Evolutionary conservation across 2,113 vertebrate genomes (phyloP).

Genomic region (Chiloscyllium plagiosum): DNA sequence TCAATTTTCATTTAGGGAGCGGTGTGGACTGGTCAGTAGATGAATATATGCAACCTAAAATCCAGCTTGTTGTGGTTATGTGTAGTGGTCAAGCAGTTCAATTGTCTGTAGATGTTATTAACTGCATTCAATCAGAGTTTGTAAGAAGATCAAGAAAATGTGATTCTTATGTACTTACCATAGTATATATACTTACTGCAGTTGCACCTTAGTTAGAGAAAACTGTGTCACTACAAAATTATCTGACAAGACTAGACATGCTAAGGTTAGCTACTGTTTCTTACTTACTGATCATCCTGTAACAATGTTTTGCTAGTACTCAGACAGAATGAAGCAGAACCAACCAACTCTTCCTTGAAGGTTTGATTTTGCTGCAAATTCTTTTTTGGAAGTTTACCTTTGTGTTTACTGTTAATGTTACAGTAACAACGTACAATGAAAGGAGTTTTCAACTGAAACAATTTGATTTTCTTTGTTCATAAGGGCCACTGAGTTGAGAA

Average conservation of each 20-base stretch:
- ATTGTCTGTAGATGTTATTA: background rate
- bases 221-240: slow-evolving; percentile 8
- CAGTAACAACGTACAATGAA: background rate
- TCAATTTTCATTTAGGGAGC: background rate
- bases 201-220: background rate
- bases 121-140: background rate
- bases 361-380: background rate
- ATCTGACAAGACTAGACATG: background rate
- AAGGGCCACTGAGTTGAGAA: background rate
- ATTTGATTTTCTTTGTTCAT: background rate
- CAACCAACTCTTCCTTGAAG: background rate
- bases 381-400: background rate
- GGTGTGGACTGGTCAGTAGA: background rate
- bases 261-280: background rate
- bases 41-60: background rate
- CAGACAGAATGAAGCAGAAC: background rate
- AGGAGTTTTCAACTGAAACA: background rate
- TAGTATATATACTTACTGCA: background rate
- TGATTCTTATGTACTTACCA: background rate
- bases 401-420: background rate
- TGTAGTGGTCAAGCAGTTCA: background rate
- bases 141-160: background rate
- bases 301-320: background rate
- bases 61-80: background rate
- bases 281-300: slow-evolving; percentile 12